These are phyloP conservation scores for Troglohyphantes excavatus DNA, from an alignment of 2,888 invertebrate genomes.

Conservation along the genomic window DNA sequence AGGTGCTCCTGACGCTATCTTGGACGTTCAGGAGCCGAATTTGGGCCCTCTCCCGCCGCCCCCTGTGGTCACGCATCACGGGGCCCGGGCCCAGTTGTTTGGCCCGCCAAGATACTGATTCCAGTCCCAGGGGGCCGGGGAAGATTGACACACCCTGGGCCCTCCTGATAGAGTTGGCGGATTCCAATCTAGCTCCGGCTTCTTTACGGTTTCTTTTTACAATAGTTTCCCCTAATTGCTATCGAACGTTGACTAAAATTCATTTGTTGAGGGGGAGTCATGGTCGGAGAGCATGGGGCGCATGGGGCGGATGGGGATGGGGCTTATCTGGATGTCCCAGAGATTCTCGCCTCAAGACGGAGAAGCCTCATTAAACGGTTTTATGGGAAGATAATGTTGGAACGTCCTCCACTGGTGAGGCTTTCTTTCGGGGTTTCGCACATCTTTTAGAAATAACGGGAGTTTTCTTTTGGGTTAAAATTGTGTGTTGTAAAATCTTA, in stretches of 20 bases:
- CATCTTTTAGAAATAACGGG: too few species aligned
- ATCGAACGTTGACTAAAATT: constrained; percentile 77
- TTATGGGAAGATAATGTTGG: constrained; percentile 73
- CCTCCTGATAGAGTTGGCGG: constrained; percentile 51
- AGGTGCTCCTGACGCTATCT: constrained; percentile 67
- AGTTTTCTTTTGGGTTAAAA: too few species aligned
- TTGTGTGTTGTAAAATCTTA: too few species aligned
- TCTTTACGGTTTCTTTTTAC: constrained; percentile 75
- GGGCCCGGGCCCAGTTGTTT: constrained; percentile 68
- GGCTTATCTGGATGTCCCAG: constrained; percentile 73
- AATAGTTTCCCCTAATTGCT: constrained; percentile 77
- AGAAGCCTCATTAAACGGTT: constrained; percentile 73
- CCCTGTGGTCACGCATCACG: constrained; percentile 76
- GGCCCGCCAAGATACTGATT: constrained; percentile 70
- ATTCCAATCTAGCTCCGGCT: constrained; percentile 71
- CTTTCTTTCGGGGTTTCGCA: too few species aligned
- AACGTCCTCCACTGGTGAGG: neutral
- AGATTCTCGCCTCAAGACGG: constrained; percentile 62
- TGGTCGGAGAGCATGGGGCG: constrained; percentile 67
- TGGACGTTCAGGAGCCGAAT: constrained; percentile 72
- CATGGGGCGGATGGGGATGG: constrained; percentile 23
- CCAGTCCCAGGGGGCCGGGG: constrained; percentile 39
- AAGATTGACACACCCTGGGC: constrained; percentile 77
- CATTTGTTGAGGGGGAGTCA: constrained; percentile 75
- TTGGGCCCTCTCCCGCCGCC: constrained; percentile 54